Evolutionary conservation across 1,140 invertebrate species (phyloP).

Genomic region (Araneus ventricosus): DNA sequence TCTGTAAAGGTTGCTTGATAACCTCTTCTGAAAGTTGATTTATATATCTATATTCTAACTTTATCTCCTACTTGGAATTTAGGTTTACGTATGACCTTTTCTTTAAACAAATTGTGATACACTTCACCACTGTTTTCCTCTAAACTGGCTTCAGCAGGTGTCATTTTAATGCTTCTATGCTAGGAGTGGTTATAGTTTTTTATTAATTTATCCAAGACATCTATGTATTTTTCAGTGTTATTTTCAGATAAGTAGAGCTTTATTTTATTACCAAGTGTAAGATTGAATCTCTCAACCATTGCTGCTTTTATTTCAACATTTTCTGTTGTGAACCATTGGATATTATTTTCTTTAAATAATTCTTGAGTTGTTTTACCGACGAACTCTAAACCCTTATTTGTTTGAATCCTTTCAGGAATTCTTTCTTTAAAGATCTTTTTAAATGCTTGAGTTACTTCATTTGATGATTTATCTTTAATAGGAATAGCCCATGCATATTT

Average conservation of each 20-base stretch:
- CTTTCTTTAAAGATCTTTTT: slow-evolving; percentile 77
- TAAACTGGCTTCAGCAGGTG: slow-evolving; percentile 72
- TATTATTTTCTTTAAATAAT: slow-evolving; percentile 65
- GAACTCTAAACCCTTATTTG: slow-evolving; percentile 81
- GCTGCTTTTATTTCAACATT: slow-evolving; percentile 78
- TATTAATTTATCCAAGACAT: slow-evolving; percentile 77
- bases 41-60: slow-evolving; percentile 76
- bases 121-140: slow-evolving; percentile 69
- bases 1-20: slow-evolving; percentile 77
- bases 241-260: slow-evolving; percentile 77
- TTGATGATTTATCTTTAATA: slow-evolving; percentile 80
- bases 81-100: slow-evolving; percentile 5
- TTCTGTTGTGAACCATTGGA: slow-evolving; percentile 75
- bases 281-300: slow-evolving; percentile 78
- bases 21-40: slow-evolving; percentile 43
- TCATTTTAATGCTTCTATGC: slow-evolving; percentile 77
- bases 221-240: slow-evolving; percentile 72
- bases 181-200: slow-evolving; percentile 77
- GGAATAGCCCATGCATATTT: slow-evolving; percentile 81
- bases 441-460: slow-evolving; percentile 76
- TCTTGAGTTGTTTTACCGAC: slow-evolving; percentile 77
- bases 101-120: not conserved
- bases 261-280: slow-evolving; percentile 77
- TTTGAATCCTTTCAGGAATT: slow-evolving; percentile 80
- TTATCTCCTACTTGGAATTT: slow-evolving; percentile 70